Evolutionary conservation across 2,113 vertebrate genomes (phyloP), one percentile per base, ranked within the genome.

Genomic region (Microcebus murinus): DNA sequence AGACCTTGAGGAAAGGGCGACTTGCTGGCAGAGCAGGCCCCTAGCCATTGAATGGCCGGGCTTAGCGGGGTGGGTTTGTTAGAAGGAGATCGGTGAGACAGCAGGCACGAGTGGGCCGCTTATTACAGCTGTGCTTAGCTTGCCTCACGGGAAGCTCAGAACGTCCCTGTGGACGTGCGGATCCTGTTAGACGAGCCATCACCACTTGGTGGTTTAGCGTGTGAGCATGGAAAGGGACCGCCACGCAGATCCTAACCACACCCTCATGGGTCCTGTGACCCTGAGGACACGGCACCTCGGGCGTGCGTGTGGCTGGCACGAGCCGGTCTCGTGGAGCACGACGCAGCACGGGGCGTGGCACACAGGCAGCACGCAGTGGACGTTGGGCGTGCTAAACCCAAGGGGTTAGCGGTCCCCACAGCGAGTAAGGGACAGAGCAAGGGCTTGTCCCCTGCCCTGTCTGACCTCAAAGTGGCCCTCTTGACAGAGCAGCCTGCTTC

Each of bases 41-140:
- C 23, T 17, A 21, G n/a, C 20, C 23, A 6, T 15, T 15, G 55
- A 39, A 1, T 0, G 0, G 27, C 36, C 21, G 3, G 4, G 15
- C 25, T n/a, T 61, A 15, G 8, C 31, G 3, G 8, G 3, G 11
- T 39, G 23, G 42, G 52, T 15, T 85, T 87, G 20, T 45, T 31
- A n/a, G 20, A 68, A 52, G 59, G 21, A 12, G 59, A 20, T 6
- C 1, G 61, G 20, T 57, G 25, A 63, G 25, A 21, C 6, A 31
- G 18, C 3, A 13, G 17, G 67, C 57, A 0, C 11, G 29, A 52
- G 4, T 7, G 11, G 42, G 29, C 42, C 20, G 1, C 52, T 55
- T 10, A 8, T 11, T 34, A 13, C 57, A 59, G 67, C 68, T 8
- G 0, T 13, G 0, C 21, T 1, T 2, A 0, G 3, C 3, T 6